Conservation (phyloP, 2,797 vertebrate species). For the Cryptoblepharus egeriae region DNA sequence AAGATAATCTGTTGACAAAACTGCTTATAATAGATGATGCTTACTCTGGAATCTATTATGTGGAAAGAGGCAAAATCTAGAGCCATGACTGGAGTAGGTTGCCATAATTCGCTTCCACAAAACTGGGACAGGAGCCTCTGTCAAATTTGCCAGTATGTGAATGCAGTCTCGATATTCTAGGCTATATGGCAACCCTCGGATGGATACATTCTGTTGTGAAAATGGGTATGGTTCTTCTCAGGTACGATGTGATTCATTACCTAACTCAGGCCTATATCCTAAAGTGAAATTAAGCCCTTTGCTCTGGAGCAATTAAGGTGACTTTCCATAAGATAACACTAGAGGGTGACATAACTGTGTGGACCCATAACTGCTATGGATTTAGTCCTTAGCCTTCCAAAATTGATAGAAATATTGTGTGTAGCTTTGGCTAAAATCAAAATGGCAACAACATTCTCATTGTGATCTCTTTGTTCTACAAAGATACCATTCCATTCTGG, state of each 20-base stretch:
- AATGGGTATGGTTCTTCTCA: background rate
- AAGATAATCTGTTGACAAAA: background rate
- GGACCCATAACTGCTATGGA: no score
- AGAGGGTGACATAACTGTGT: no score
- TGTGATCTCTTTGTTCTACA: background rate
- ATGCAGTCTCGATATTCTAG: no score
- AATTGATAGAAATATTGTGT: background rate
- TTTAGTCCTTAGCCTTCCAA: no score
- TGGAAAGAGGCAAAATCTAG: background rate
- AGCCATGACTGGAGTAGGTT: background rate
- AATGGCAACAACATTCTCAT: background rate
- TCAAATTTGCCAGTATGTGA: no score
- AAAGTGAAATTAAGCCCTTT: no score
- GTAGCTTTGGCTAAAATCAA: background rate
- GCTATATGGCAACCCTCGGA: no score
- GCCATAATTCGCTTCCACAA: no score
- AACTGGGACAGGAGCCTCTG: no score
- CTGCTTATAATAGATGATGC: background rate
- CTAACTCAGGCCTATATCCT: no score
- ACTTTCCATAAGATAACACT: no score
- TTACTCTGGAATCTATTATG: background rate
- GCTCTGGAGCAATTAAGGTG: no score
- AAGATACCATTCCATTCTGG: background rate
- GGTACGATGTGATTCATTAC: background rate
- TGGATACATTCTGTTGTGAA: background rate